These are phyloP conservation scores for Papilio polyxenes DNA, from an alignment of 1,140 invertebrate genomes.

Conservation along the genomic window DNA sequence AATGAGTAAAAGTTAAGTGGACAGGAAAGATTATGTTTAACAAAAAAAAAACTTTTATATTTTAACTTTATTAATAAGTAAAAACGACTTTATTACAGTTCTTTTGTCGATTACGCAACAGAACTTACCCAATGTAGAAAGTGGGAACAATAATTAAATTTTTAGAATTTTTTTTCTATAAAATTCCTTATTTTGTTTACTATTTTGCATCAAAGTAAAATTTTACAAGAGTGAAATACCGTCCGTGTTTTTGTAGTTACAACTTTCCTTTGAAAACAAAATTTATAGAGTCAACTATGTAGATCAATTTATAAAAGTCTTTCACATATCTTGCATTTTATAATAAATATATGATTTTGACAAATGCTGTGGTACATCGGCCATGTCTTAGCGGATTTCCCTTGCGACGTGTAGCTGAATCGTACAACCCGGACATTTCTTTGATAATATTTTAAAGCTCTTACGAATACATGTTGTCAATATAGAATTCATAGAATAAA, in stretches of 20 bases:
- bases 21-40: constrained; percentile 29
- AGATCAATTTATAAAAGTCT: constrained; percentile 32
- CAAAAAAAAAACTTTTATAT: constrained; percentile 7
- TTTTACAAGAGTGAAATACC: not conserved
- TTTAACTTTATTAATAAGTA: not conserved
- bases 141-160: no score
- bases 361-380: constrained; percentile 32
- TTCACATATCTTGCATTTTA: constrained; percentile 24
- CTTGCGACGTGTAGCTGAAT: constrained; percentile 25
- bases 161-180: no score
- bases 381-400: constrained; percentile 36
- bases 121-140: not conserved
- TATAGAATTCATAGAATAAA: not conserved
- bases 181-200: not conserved
- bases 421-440: constrained; percentile 21
- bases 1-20: constrained; percentile 37
- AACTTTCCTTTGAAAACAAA: not conserved
- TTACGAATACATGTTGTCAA: not conserved
- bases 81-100: not conserved
- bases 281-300: not conserved
- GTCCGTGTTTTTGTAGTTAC: not conserved
- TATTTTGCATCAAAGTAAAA: not conserved
- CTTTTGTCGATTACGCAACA: not conserved
- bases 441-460: constrained; percentile 29
- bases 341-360: constrained; percentile 34